Conservation (phyloP, 2,797 vertebrate genomes). For the Nothura maculosa region DNA sequence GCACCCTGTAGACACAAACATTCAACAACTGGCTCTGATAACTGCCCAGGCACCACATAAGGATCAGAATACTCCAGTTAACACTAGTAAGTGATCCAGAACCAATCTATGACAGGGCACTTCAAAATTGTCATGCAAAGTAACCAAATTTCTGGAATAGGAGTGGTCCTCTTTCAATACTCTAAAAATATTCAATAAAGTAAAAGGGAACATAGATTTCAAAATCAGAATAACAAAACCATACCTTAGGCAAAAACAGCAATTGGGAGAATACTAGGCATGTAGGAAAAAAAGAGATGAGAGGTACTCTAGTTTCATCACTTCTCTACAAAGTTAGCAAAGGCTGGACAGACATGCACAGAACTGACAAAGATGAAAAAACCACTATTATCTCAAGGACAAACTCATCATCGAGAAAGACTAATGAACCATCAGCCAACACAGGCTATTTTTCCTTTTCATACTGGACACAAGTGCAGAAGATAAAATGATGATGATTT, state of each 20-base stretch:
- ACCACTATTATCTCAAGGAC: rapidly evolving
- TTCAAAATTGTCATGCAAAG: rapidly evolving
- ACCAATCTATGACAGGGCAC: not conserved
- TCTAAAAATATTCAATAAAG: not conserved
- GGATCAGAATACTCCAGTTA: not conserved
- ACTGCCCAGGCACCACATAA: not conserved
- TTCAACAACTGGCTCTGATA: not conserved
- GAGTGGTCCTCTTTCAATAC: not conserved
- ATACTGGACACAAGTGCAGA: not conserved
- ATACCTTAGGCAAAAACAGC: rapidly evolving
- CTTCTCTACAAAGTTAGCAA: not conserved
- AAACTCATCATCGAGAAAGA: not conserved
- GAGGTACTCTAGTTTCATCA: not conserved
- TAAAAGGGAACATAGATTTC: not conserved
- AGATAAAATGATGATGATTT: rapidly evolving
- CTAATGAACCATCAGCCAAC: not conserved
- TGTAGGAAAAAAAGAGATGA: not conserved
- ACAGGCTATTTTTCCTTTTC: not conserved
- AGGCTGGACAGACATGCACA: rapidly evolving
- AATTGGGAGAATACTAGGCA: not conserved
- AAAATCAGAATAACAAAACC: not conserved
- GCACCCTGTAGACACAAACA: not conserved
- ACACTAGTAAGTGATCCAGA: not conserved
- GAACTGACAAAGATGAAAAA: rapidly evolving
- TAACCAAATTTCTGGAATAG: not conserved